phyloP scores from a whole-genome alignment of 64 coral and sea anemone genomes.

The Anthopleura sola region DNA sequence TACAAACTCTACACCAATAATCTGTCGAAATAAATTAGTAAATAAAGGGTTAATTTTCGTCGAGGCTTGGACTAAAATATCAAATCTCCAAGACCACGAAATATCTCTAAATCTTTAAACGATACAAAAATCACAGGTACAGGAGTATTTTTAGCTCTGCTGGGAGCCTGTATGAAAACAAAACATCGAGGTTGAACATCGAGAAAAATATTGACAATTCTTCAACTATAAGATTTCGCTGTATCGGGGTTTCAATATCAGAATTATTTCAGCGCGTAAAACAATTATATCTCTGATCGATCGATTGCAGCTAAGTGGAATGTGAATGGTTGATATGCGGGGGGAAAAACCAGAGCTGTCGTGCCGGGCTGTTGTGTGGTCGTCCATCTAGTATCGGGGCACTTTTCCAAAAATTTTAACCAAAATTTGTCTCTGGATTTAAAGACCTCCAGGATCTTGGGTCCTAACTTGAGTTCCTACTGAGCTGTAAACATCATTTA shows the following conservation, averaged over 20 bases:
- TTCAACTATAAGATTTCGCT: neutral
- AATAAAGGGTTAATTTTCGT: neutral
- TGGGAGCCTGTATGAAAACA: neutral
- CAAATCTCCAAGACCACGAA: neutral
- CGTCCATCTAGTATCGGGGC: neutral
- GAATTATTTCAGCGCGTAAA: neutral
- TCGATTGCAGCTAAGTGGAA: neutral
- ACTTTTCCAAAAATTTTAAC: neutral
- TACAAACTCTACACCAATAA: conserved; percentile 94
- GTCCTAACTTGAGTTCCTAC: neutral
- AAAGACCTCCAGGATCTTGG: neutral
- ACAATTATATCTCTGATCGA: neutral
- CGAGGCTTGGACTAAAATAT: neutral
- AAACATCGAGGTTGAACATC: neutral
- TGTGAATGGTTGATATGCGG: neutral
- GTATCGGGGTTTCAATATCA: neutral
- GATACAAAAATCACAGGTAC: conserved; percentile 9
- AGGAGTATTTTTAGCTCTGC: neutral
- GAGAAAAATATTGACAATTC: neutral
- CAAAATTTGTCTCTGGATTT: neutral
- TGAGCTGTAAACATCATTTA: neutral
- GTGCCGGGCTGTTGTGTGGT: neutral
- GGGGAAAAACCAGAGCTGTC: neutral
- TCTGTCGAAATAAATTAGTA: conserved; percentile 50
- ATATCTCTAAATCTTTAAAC: neutral